Evolutionary conservation across 2,113 vertebrate genomes (phyloP).

Genomic region (Guaruba guarouba): DNA sequence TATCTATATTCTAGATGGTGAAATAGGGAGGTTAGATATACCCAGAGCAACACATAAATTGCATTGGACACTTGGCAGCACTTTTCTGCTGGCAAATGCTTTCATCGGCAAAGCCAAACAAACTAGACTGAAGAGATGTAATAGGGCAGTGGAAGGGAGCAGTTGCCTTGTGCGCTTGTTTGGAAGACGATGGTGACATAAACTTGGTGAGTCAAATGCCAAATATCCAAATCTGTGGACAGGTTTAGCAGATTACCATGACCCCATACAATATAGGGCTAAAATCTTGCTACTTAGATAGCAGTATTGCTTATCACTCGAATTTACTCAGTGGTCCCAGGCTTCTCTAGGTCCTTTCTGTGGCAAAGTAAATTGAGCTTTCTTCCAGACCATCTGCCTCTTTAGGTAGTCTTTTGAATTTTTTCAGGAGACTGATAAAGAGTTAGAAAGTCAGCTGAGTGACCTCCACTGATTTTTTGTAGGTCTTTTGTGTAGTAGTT

Average conservation of each 20-base stretch:
- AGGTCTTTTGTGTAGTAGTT: background rate
- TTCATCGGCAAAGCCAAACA: background rate
- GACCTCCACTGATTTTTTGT: background rate
- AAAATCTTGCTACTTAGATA: background rate
- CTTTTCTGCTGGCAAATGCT: background rate
- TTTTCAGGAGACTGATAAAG: background rate
- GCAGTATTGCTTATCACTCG: background rate
- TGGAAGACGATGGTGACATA: accelerated
- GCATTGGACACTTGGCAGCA: background rate
- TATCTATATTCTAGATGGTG: background rate
- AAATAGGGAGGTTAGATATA: background rate
- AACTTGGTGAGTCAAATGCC: background rate
- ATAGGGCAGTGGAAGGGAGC: background rate
- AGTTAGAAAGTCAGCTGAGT: background rate
- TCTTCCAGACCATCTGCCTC: accelerated
- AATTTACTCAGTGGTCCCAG: background rate
- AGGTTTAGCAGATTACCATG: background rate
- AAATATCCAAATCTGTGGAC: background rate
- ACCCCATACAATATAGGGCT: background rate
- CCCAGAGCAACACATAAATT: background rate
- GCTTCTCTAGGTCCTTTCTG: background rate
- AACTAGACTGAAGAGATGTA: background rate
- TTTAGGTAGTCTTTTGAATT: background rate
- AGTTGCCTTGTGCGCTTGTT: background rate
- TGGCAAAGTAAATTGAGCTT: background rate